Evolutionary conservation across 2,888 invertebrate species (phyloP).

Genomic region (Drosophila subquinaria): DNA sequence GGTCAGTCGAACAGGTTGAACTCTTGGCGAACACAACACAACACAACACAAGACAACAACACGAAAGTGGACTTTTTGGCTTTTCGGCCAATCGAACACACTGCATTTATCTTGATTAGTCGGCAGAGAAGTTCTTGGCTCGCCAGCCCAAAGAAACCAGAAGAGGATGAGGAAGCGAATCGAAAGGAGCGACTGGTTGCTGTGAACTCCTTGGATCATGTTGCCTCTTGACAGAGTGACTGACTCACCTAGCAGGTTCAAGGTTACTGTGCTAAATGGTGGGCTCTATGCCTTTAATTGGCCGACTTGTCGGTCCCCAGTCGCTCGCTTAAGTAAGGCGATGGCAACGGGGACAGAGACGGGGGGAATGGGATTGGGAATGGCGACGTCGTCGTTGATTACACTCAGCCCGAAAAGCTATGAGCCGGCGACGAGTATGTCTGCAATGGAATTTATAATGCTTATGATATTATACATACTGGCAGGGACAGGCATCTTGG

Average conservation of each 20-base stretch:
- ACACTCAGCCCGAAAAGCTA: conserved; percentile 45
- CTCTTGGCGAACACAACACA: conserved; percentile 18
- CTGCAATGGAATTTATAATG: conserved; percentile 80
- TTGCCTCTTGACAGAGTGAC: conserved; percentile 58
- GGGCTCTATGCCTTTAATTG: conserved; percentile 80
- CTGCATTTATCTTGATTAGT: conserved; percentile 76
- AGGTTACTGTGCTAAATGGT: conserved; percentile 82
- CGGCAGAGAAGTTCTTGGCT: conserved; percentile 16
- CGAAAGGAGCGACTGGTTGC: conserved; percentile 30
- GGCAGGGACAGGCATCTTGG: conserved; percentile 15
- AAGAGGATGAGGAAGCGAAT: conserved; percentile 18
- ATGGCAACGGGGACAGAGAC: neutral
- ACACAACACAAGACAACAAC: conserved; percentile 9
- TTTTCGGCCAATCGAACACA: conserved; percentile 58
- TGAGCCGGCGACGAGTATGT: conserved; percentile 54
- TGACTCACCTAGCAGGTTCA: conserved; percentile 76
- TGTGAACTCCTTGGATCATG: conserved; percentile 46
- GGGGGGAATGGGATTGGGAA: neutral
- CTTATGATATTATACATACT: conserved; percentile 64
- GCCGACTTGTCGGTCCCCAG: conserved; percentile 72
- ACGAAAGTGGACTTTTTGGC: conserved; percentile 14
- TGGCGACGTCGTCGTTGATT: conserved; percentile 57
- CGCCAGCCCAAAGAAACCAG: neutral
- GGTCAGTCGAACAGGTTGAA: conserved; percentile 77
- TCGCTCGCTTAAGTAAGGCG: conserved; percentile 33